These are phyloP conservation scores for Clamator glandarius DNA, from an alignment of 2,797 vertebrate genomes.

Conservation along the genomic window DNA sequence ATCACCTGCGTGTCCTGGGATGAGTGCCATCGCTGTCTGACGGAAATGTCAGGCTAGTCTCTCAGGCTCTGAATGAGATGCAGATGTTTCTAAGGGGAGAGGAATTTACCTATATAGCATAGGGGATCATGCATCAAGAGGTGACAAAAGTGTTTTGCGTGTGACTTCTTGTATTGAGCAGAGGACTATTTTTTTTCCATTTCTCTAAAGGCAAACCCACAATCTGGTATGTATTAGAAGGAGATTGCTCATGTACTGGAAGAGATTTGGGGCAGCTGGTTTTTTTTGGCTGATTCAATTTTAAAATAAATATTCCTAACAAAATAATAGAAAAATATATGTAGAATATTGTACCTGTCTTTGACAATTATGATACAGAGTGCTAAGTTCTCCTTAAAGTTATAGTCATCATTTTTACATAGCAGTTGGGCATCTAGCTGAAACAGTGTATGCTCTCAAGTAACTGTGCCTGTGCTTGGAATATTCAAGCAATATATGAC, in stretches of 20 bases:
- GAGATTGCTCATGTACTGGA: constrained; percentile 39
- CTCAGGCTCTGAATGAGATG: background rate
- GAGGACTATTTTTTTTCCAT: background rate
- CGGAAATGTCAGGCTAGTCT: background rate
- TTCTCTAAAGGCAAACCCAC: background rate
- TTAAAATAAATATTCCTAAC: constrained; percentile 6
- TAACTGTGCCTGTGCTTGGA: background rate
- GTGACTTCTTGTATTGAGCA: background rate
- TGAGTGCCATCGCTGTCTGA: background rate
- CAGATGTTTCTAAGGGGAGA: background rate
- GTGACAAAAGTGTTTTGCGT: background rate
- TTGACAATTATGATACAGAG: background rate
- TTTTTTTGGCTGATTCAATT: constrained; percentile 10
- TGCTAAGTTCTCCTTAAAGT: background rate
- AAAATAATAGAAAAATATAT: background rate
- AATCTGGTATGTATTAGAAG: constrained; percentile 27
- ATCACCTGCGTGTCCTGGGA: constrained; percentile 46
- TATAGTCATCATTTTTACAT: background rate
- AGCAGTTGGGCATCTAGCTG: background rate
- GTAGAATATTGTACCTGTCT: background rate
- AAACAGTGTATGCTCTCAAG: background rate
- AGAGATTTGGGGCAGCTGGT: background rate
- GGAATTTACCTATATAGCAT: background rate
- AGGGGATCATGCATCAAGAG: background rate
- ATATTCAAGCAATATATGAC: background rate